A percentile compares a stretch with the other conserved stretches of the same genome.
These are phyloP conservation scores for Amblyjoppa proteus DNA, from an alignment of 2,888 invertebrate genomes.

Conservation along the genomic window DNA sequence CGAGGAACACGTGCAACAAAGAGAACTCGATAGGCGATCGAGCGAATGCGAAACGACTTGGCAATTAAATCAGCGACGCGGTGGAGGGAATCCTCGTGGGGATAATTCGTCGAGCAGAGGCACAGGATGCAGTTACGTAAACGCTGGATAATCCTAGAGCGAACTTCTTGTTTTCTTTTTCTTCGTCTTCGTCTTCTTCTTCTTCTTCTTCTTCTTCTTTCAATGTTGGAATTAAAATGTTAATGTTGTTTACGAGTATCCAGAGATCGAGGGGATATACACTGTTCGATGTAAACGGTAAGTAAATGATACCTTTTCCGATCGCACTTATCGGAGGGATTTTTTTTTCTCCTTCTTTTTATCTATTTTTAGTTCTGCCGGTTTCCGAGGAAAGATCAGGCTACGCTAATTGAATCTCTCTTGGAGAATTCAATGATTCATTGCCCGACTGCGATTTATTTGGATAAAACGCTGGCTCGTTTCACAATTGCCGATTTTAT, in stretches of 20 bases:
- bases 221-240: conserved; percentile 5
- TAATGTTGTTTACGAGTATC: conserved; percentile 7
- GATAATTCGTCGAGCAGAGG: conserved; percentile 34
- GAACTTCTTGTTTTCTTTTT: not conserved
- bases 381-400: conserved; percentile 4
- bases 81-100: conserved; percentile 3
- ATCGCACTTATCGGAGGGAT: not conserved
- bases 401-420: not conserved
- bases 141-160: conserved; percentile 3
- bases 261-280: not conserved
- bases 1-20: not conserved
- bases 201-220: not conserved
- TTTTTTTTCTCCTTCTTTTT: not conserved
- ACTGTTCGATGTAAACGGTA: not conserved
- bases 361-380: not conserved
- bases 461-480: not conserved
- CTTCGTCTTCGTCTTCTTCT: no score
- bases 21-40: not conserved
- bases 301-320: conserved; percentile 7
- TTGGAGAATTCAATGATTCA: conserved; percentile 27
- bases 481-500: conserved; percentile 8
- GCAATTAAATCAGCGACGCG: conserved; percentile 22
- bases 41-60: conserved; percentile 8
- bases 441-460: conserved; percentile 19
- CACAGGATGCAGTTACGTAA: conserved; percentile 42